These are phyloP conservation scores for Paracyclopina nana DNA, from an alignment of 1,140 invertebrate genomes.

Conservation along the genomic window DNA sequence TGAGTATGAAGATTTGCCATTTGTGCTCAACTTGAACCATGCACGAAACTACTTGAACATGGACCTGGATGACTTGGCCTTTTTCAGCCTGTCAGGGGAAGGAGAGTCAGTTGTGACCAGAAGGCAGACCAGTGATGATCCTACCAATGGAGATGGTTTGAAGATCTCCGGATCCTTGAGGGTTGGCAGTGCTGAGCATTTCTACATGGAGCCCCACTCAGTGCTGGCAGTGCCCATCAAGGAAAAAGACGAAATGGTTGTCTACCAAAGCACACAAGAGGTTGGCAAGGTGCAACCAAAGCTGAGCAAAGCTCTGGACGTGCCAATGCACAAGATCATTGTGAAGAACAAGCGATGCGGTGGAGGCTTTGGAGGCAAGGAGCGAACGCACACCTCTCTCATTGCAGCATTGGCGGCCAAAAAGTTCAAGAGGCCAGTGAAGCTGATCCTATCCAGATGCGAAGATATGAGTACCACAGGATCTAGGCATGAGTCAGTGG, in stretches of 20 bases:
- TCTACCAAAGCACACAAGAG: constrained; percentile 29
- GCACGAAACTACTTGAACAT: constrained; percentile 17
- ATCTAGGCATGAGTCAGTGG: constrained; percentile 30
- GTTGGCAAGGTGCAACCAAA: constrained; percentile 27
- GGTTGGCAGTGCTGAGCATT: constrained; percentile 36
- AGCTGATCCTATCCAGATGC: constrained; percentile 29
- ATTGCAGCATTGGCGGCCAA: constrained; percentile 29
- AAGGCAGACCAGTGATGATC: neutral
- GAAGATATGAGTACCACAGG: constrained; percentile 34
- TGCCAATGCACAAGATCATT: constrained; percentile 28
- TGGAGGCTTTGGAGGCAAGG: constrained; percentile 38
- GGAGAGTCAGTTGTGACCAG: constrained; percentile 20
- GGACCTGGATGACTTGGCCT: neutral
- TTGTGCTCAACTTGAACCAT: constrained; percentile 24
- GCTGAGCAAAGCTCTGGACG: constrained; percentile 24
- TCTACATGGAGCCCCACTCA: constrained; percentile 34
- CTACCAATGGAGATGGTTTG: constrained; percentile 22
- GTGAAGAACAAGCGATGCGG: constrained; percentile 29
- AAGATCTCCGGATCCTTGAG: constrained; percentile 25
- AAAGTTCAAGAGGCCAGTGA: constrained; percentile 28
- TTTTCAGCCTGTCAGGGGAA: constrained; percentile 22
- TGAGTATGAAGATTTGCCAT: constrained; percentile 22
- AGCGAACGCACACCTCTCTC: constrained; percentile 24
- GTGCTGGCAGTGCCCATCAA: constrained; percentile 28
- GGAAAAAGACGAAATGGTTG: constrained; percentile 33